Evolutionary conservation across 92 coral and sea anemone genomes (phyloP).

Genomic region (Pocillopora meandrina): DNA sequence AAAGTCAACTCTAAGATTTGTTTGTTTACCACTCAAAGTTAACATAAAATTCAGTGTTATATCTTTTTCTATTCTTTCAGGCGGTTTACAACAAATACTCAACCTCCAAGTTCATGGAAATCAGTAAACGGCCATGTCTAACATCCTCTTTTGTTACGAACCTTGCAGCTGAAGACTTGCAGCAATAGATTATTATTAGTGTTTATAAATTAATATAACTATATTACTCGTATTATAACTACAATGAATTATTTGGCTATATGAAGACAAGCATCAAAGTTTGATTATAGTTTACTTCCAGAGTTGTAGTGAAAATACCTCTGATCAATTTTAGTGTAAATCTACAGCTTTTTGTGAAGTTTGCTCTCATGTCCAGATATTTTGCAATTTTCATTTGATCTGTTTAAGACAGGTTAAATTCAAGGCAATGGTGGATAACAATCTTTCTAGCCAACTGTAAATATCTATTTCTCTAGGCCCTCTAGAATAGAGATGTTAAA

Average conservation of each 20-base stretch:
- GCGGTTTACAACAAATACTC: conserved; percentile 87
- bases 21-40: too few species aligned
- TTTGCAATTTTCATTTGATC: neutral
- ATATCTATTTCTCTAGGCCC: too few species aligned
- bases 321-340: too few species aligned
- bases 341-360: too few species aligned
- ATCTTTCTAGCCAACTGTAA: too few species aligned
- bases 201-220: neutral
- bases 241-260: too few species aligned
- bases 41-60: neutral
- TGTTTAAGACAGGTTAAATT: neutral
- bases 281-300: too few species aligned
- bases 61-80: conserved; percentile 24
- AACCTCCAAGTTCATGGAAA: conserved; percentile 75
- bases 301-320: too few species aligned
- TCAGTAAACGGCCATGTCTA: conserved; percentile 60
- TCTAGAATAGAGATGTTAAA: too few species aligned
- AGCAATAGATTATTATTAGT: neutral
- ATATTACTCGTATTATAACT: neutral
- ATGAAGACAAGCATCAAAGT: too few species aligned
- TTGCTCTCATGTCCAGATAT: too few species aligned
- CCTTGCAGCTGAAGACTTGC: conserved; percentile 39
- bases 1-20: too few species aligned
- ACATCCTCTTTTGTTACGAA: conserved; percentile 39
- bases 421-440: neutral